A percentile compares a stretch with the other conserved stretches of the same genome.
These are phyloP conservation scores for Osmerus eperlanus DNA, from an alignment of 2,113 vertebrate genomes.

Conservation along the genomic window DNA sequence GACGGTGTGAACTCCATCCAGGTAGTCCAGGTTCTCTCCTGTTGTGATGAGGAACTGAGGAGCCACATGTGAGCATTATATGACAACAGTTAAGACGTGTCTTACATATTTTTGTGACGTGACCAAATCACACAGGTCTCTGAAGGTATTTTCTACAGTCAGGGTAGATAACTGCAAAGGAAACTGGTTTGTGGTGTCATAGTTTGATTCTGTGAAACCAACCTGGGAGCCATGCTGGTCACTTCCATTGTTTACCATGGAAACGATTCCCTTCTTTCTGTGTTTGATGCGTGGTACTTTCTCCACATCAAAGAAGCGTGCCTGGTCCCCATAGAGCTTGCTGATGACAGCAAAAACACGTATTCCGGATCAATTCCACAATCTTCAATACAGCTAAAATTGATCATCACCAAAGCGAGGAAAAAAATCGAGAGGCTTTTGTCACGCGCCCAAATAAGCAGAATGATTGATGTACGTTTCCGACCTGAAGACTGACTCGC, in stretches of 20 bases:
- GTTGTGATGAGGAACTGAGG: slow-evolving; percentile 91
- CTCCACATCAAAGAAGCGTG: slow-evolving; percentile 90
- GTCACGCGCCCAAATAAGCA: no score
- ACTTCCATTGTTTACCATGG: slow-evolving; percentile 96
- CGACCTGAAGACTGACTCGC: slow-evolving; percentile 91
- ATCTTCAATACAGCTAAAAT: no score
- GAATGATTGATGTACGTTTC: slow-evolving; percentile 32
- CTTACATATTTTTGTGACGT: background rate
- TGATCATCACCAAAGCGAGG: no score
- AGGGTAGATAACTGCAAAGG: no score
- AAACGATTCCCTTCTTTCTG: slow-evolving; percentile 91
- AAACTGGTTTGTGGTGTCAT: no score
- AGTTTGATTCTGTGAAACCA: background rate
- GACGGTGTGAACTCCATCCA: slow-evolving; percentile 92
- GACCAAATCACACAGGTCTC: no score
- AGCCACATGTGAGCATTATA: slow-evolving; percentile 1
- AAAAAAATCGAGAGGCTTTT: no score
- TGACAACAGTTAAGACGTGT: background rate
- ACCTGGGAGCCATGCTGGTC: slow-evolving; percentile 97
- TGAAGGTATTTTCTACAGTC: no score
- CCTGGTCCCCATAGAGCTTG: slow-evolving; percentile 95
- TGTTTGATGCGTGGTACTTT: slow-evolving; percentile 94
- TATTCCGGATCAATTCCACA: no score
- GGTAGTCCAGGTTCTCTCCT: slow-evolving; percentile 90
- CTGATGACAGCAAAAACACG: slow-evolving; percentile 60